These are phyloP conservation scores for Micronisus gabar DNA, from an alignment of 2,113 vertebrate species.

Conservation along the genomic window DNA sequence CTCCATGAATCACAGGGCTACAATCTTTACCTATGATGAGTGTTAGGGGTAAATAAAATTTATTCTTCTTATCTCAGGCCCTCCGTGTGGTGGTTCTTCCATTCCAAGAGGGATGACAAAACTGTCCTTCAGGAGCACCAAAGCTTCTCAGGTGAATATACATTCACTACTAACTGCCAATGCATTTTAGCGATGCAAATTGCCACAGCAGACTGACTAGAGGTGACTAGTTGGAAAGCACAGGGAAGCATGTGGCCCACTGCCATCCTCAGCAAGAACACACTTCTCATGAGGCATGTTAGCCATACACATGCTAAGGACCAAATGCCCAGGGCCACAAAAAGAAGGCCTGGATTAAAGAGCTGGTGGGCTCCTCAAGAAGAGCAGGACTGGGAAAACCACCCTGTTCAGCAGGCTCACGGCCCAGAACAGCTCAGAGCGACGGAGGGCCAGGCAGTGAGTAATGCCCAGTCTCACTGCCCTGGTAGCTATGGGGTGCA, in stretches of 20 bases:
- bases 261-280: background rate
- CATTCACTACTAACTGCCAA: background rate
- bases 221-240: background rate
- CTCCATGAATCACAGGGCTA: background rate
- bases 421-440: background rate
- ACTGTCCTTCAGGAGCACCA: background rate
- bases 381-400: background rate
- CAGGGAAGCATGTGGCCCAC: background rate
- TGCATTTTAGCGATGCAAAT: rapidly evolving
- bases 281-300: background rate
- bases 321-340: background rate
- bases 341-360: background rate
- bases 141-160: background rate
- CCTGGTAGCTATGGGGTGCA: background rate
- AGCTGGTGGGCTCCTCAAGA: background rate
- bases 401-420: background rate
- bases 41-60: background rate
- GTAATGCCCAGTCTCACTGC: no score
- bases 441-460: background rate
- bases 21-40: background rate
- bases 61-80: background rate
- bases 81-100: background rate
- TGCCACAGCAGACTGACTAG: background rate
- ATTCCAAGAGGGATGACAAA: background rate
- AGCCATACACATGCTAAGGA: background rate